Evolutionary conservation across 2,797 vertebrate genomes (phyloP), one percentile per base, ranked within the genome.

Genomic region (Tympanoctomys barrerae): DNA sequence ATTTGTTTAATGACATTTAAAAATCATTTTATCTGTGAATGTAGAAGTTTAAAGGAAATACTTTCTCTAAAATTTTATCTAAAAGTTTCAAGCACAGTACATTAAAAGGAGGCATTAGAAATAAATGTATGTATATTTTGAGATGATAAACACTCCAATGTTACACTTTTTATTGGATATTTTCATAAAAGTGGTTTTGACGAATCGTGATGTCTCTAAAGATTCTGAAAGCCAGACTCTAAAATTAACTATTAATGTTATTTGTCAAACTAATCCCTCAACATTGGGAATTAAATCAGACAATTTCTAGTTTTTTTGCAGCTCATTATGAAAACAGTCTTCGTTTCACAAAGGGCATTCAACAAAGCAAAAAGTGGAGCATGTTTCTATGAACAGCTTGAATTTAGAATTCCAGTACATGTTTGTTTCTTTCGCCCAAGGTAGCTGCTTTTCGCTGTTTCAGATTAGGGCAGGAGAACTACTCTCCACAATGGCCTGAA

Each of bases 381-480:
- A 36, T 16, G 5, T 92, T 98, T 57, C 75, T 98, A 85, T 80
- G 97, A 83, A 77, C 93, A 66, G 33, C 92, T 94, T 83, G 98
- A 89, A 95, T 81, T 39, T 68, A 87, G 54, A 96, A 77, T 81
- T 93, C 95, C 92, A 94, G 94, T 18, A 52, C 97, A 36, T 31
- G 98, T 61, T 87, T 98, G 73, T 97, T 98, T 91, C 94, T 98
- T 80, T 98, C 98, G 90, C 95, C 98, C 4, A 95, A 1, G 10
- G 97, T 98, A 94, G 0, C 97, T 59, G 4, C 24, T 81, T 89
- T 90, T 64, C 85, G 46, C 81, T 85, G 5, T 31, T 95, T 96
- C 73, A 89, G 24, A 0, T 73, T 62, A 49, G 1, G 14, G 68
- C 66, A 42, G 1, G 16, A 96, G 39, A 62, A 46, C 33, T 49